phyloP scores from a whole-genome alignment of 2,113 vertebrate genomes.

The Sorex fumeus region DNA sequence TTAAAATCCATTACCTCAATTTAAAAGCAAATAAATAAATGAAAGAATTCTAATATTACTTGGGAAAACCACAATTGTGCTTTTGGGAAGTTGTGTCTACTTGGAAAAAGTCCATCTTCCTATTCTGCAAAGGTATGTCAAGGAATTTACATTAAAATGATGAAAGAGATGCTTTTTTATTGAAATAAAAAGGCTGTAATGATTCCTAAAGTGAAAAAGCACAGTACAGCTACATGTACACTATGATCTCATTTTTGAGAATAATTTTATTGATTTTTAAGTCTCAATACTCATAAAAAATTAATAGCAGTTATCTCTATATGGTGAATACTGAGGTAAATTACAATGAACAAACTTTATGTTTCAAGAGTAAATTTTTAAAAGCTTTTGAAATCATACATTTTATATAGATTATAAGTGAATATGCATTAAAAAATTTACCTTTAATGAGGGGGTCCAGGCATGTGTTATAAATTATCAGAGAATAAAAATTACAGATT shows the following conservation, averaged over 20 bases:
- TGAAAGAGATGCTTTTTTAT: not conserved
- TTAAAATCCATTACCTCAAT: not conserved
- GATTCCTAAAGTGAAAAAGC: not conserved
- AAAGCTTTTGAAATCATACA: not conserved
- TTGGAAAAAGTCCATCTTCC: not conserved
- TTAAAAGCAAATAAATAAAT: too few species aligned
- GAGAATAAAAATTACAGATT: not conserved
- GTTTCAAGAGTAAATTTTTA: conserved; percentile 21
- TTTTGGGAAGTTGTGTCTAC: not conserved
- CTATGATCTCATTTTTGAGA: conserved; percentile 36
- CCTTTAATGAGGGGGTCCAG: not conserved
- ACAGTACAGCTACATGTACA: not conserved
- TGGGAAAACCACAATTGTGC: not conserved
- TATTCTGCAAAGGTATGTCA: not conserved
- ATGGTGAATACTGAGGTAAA: not conserved
- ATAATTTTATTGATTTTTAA: conserved; percentile 28
- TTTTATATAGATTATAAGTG: not conserved
- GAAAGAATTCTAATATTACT: not conserved
- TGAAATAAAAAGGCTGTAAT: conserved; percentile 14
- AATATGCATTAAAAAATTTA: not conserved
- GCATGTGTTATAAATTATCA: not conserved
- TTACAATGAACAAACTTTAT: not conserved
- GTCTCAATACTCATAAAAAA: conserved; percentile 46
- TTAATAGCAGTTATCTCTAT: not conserved
- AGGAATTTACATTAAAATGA: not conserved